These are phyloP conservation scores for Lamprotornis superbus DNA, from an alignment of 2,113 vertebrate genomes.

Conservation along the genomic window DNA sequence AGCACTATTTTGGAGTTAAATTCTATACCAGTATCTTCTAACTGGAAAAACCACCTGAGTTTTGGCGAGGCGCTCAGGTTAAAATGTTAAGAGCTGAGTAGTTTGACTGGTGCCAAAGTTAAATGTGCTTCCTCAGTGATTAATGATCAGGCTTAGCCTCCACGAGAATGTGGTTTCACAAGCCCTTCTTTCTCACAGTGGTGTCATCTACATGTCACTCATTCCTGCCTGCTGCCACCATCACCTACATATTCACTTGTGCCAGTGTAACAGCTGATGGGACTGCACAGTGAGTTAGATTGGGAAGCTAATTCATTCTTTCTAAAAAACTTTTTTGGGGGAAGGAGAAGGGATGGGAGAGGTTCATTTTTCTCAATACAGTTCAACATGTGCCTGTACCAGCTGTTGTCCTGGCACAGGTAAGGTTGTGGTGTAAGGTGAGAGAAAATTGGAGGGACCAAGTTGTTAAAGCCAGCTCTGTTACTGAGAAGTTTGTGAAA, in stretches of 20 bases:
- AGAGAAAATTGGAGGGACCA: not conserved
- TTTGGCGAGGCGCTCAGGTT: not conserved
- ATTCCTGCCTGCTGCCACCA: not conserved
- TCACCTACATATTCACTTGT: not conserved
- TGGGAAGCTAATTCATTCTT: not conserved
- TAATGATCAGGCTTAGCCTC: not conserved
- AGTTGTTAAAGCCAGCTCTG: not conserved
- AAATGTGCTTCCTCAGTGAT: not conserved
- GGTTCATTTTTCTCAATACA: not conserved
- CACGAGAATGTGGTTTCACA: not conserved
- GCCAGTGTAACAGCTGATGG: not conserved
- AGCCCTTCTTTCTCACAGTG: not conserved
- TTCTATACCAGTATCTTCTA: not conserved
- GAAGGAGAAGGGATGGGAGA: not conserved
- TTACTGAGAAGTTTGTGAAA: not conserved
- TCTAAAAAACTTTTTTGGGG: rapidly evolving
- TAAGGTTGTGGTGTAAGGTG: not conserved
- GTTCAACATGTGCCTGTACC: rapidly evolving
- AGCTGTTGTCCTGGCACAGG: not conserved
- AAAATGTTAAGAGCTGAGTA: not conserved
- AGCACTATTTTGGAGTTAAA: not conserved
- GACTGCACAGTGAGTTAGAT: not conserved
- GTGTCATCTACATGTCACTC: not conserved
- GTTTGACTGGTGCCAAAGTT: not conserved
- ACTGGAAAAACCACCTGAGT: not conserved